phyloP scores from a whole-genome alignment of 2,113 vertebrate species.

The Gallinago media region DNA sequence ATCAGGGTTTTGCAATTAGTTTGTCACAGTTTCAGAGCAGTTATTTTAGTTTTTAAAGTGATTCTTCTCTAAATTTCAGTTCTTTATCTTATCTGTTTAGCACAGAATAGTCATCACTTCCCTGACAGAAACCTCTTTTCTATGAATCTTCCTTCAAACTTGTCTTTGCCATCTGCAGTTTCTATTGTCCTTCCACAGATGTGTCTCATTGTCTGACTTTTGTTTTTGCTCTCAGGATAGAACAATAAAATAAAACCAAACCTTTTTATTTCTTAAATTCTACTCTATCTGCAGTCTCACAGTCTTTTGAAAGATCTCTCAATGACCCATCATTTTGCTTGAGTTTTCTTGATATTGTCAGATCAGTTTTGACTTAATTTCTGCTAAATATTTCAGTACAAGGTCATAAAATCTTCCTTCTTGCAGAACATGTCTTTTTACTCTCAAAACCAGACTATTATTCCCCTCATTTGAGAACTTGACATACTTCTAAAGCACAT shows the following conservation, averaged over 20 bases:
- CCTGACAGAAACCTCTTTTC: background rate
- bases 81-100: background rate
- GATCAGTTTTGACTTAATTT: background rate
- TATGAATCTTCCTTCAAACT: background rate
- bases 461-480: background rate
- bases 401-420: background rate
- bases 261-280: background rate
- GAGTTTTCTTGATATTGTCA: background rate
- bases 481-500: background rate
- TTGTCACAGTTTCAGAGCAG: constrained; percentile 32
- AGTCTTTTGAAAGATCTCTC: background rate
- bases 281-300: background rate
- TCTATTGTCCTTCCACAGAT: background rate
- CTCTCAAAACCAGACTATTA: background rate
- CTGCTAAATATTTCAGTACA: background rate
- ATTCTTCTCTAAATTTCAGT: background rate
- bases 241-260: background rate
- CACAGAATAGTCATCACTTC: background rate
- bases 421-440: background rate
- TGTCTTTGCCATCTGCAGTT: background rate
- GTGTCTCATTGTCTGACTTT: background rate
- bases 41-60: constrained; percentile 19
- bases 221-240: background rate
- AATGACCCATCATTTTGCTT: background rate
- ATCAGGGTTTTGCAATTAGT: constrained; percentile 40